Evolutionary conservation across 92 coral and sea anemone species (phyloP), one percentile per base, ranked within the genome.

Genomic region (Anthopleura xanthogrammica): DNA sequence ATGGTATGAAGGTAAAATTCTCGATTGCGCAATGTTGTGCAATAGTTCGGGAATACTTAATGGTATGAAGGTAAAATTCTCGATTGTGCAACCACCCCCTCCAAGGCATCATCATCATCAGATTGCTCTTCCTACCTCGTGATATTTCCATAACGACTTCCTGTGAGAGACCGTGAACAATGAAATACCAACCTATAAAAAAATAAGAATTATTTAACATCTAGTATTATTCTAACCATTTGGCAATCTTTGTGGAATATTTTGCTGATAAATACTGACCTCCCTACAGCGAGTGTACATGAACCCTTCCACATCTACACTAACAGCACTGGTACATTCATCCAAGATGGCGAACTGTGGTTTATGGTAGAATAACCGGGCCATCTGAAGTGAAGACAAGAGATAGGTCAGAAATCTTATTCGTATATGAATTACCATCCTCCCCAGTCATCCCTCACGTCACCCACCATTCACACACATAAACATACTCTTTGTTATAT

Each of bases 321-420:
- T 96, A 7, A 96, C 99, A 19, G 98, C 98, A 83, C 99, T 96
- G 16, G 99, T 96, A 77, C 99, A 96, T 48, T 96, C 99, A 89
- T 96, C 99, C 80, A 96, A 87, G 73, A 96, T 96, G 39, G 99
- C 99, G 73, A 96, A 96, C 97, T 96, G 99, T 16, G 99, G 99
- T 56, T 90, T 92, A 86, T 96, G 99, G 75, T 96, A 96, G 82
- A 96, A 96, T 74, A 96, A 86, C 5, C 99, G 98, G 24, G 99
- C 99, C 99, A 96, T 96, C 99, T 96, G 75, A 68, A 16, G 50
- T 46, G 54, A 68, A 0, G 36, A 82, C 24, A 19, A 41, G 60
- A 78, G 75, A 43, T 48, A 7, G 24, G 22, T 52, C 68, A 23
- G 41, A 2, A 52, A 48, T 41, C 76, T 22, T 75, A 29, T 39